Conservation (phyloP, 2,113 vertebrate genomes). For the Eurypyga helias region DNA sequence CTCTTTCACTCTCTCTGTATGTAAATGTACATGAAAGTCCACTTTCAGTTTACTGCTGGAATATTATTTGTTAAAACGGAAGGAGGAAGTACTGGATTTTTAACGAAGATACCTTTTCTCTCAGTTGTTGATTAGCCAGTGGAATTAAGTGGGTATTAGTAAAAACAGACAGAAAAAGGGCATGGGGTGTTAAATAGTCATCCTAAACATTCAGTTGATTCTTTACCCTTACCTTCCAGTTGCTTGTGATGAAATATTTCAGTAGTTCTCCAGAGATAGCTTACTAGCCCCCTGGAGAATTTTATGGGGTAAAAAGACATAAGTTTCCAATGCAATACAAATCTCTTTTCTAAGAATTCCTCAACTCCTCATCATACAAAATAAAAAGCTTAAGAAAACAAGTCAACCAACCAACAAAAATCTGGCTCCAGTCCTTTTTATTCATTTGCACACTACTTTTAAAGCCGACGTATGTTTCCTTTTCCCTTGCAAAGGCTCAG, state of each 20-base stretch:
- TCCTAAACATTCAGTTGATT: neutral
- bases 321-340: neutral
- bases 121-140: neutral
- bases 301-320: neutral
- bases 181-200: neutral
- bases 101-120: neutral
- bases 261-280: neutral
- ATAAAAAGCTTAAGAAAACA: neutral
- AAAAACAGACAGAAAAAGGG: neutral
- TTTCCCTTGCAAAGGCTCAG: constrained; percentile 38
- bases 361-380: neutral
- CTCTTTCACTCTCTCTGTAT: neutral
- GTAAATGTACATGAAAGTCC: neutral
- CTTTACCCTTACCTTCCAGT: neutral
- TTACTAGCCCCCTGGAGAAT: neutral
- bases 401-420: neutral
- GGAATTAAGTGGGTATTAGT: neutral
- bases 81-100: neutral
- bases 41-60: neutral
- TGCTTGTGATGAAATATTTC: neutral
- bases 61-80: neutral
- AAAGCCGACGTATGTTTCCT: constrained; percentile 39
- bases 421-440: neutral
- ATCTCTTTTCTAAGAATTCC: neutral
- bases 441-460: constrained; percentile 18